Evolutionary conservation across 2,797 vertebrate species (phyloP).

Genomic region (Lithobates pipiens): DNA sequence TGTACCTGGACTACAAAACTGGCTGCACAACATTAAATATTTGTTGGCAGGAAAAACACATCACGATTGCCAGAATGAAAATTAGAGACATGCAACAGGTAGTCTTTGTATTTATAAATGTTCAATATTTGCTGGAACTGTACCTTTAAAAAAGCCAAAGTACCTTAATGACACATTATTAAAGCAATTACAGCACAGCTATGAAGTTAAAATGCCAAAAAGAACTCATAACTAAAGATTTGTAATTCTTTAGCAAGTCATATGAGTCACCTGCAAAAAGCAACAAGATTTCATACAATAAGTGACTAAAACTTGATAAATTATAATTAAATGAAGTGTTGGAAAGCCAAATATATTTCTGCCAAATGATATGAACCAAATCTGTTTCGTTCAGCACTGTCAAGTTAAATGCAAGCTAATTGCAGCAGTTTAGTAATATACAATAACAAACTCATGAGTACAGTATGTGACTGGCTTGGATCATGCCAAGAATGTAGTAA

Average conservation of each 20-base stretch:
- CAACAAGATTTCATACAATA: conserved; percentile 5
- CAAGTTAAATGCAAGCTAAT: conserved; percentile 22
- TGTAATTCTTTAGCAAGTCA: not conserved
- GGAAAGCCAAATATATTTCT: conserved; percentile 45
- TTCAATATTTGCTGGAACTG: too few species aligned
- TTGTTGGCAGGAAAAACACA: too few species aligned
- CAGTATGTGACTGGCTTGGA: conserved; percentile 26
- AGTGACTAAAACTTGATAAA: conserved; percentile 13
- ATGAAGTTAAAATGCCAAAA: too few species aligned
- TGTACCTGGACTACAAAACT: too few species aligned
- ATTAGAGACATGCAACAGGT: too few species aligned
- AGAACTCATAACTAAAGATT: not conserved
- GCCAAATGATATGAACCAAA: conserved; percentile 36
- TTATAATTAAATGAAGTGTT: conserved; percentile 30
- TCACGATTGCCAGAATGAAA: too few species aligned
- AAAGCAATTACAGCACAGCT: too few species aligned
- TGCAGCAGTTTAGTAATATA: conserved; percentile 17
- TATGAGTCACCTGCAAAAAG: conserved; percentile 16
- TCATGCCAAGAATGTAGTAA: conserved; percentile 7
- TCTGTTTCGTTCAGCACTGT: conserved; percentile 1
- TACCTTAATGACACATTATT: too few species aligned
- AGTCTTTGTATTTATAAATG: too few species aligned
- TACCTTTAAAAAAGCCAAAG: too few species aligned
- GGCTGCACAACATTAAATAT: too few species aligned
- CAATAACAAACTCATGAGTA: conserved; percentile 36